phyloP scores from a whole-genome alignment of 2,797 vertebrate species.

The Crenuchus spilurus region DNA sequence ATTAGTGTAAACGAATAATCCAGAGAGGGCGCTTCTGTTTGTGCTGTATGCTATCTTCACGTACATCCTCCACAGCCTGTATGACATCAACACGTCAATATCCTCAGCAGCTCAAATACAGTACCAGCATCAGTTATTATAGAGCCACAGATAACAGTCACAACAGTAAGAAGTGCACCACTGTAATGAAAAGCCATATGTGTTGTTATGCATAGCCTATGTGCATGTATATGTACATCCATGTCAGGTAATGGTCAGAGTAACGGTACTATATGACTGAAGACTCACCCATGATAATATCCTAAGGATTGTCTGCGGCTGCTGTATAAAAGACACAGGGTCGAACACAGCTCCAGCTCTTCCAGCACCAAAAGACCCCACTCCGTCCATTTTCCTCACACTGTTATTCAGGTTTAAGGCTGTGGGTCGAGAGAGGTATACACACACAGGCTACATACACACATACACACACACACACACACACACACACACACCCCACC shows the following conservation, averaged over 20 bases:
- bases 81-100: slow-evolving; percentile 26
- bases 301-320: slow-evolving; percentile 92
- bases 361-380: slow-evolving; percentile 93
- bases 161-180: not conserved
- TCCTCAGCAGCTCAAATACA: not conserved
- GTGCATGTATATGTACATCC: not conserved
- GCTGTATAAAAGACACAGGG: slow-evolving; percentile 86
- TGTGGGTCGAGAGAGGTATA: slow-evolving; percentile 57
- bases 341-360: slow-evolving; percentile 85
- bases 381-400: slow-evolving; percentile 89
- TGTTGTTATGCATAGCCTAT: not conserved
- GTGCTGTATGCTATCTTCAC: not conserved
- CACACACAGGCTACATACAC: slow-evolving; percentile 47
- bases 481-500: slow-evolving; percentile 43
- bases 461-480: slow-evolving; percentile 17
- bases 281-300: slow-evolving; percentile 88
- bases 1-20: not conserved
- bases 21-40: too few species aligned
- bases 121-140: not conserved
- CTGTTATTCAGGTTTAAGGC: slow-evolving; percentile 59
- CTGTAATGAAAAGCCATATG: not conserved
- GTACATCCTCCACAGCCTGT: slow-evolving; percentile 5
- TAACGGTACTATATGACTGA: not conserved
- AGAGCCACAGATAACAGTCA: not conserved
- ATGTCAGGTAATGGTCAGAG: not conserved